Evolutionary conservation across 2,113 vertebrate species (phyloP), one percentile per base, ranked within the genome.

Genomic region (Platichthys stellatus): DNA sequence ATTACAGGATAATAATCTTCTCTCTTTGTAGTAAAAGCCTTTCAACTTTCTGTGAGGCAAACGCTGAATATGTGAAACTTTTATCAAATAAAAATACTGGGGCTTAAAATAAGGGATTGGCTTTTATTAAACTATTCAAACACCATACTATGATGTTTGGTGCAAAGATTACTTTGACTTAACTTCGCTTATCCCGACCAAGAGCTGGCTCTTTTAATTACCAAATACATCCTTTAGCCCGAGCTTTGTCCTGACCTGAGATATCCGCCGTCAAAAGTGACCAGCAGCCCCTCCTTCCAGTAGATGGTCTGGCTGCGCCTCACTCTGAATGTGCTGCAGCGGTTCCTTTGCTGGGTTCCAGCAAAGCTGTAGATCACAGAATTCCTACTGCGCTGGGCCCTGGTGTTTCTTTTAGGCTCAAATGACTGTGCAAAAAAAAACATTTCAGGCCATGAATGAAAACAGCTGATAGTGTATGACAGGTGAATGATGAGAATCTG

Each of bases 241-340:
- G 6, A 38, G 2, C 66, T 73, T 14, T 28, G 13, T 11, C 23
- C 88, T 93, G 85, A 99, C 98, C 98, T 99, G 82, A 99, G 94
- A 91, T 96, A 98, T 68, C 98, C 98, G 17, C 97, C 97, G 11
- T 97, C 96, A 65, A 98, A 99, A 15, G 96, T 97, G 88, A 98
- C 95, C 47, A 94, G 89, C 62, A 95, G 89, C 35, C 94, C 94
- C 72, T 95, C 94, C 73, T 92, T 95, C 94, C 94, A 95, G 90
- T 95, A 95, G 82, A 95, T 90, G 51, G 94, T 95, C 76, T 95
- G 93, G 69, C 85, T 94, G 68, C 94, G 94, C 9, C 94, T 96
- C 58, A 99, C 98, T 57, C 98, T 93, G 91, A 99, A 99, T 0
- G 98, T 99, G 92, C 97, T 99, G 86, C 98, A 97, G 54, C 98